phyloP scores from a whole-genome alignment of 2,113 vertebrate genomes.

The Symphodus melops region DNA sequence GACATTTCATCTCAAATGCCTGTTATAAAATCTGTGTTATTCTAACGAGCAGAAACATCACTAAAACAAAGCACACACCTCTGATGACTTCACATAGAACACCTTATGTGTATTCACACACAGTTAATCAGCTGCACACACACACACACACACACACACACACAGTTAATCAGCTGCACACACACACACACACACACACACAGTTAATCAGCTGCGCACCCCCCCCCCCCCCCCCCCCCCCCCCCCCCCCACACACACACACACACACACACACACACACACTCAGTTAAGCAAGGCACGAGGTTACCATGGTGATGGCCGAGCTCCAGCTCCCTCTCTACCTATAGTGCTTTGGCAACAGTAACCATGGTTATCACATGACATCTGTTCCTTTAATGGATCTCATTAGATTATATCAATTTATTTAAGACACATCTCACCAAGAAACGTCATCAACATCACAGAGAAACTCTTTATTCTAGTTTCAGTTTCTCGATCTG shows the following conservation, averaged over 20 bases:
- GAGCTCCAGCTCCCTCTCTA: constrained; percentile 65
- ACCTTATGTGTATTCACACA: constrained; percentile 46
- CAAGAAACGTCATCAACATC: constrained; percentile 37
- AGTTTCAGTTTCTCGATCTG: not conserved
- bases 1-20: too few relatives aligned
- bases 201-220: too few relatives aligned
- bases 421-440: constrained; percentile 39
- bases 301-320: constrained; percentile 79
- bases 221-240: too few relatives aligned
- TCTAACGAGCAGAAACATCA: constrained; percentile 15
- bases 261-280: constrained; percentile 24
- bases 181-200: not conserved
- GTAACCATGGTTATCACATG: constrained; percentile 71
- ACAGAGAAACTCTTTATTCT: not conserved
- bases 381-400: constrained; percentile 73
- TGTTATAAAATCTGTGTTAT: not conserved
- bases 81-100: constrained; percentile 29
- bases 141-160: constrained; percentile 16
- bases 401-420: constrained; percentile 64
- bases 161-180: constrained; percentile 33
- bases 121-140: constrained; percentile 31
- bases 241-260: constrained; percentile 1
- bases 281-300: constrained; percentile 61
- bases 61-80: not conserved
- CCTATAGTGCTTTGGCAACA: constrained; percentile 75